These are phyloP conservation scores for Enoplosus armatus DNA, from an alignment of 2,797 vertebrate species.

Conservation along the genomic window DNA sequence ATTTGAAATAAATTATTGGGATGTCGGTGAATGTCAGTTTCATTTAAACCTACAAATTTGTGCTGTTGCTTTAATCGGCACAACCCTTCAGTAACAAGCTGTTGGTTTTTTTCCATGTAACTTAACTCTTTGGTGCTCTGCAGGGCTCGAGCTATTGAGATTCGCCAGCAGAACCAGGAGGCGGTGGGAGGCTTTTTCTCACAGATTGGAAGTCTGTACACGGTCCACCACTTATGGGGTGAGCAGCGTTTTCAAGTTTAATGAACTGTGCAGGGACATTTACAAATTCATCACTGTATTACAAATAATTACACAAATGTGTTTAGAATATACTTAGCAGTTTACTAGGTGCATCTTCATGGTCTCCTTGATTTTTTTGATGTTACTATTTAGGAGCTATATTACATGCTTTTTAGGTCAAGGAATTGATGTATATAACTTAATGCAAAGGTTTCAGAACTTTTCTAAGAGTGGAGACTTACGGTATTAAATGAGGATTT, in stretches of 20 bases:
- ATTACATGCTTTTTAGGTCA: background rate
- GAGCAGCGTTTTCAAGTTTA: constrained; percentile 52
- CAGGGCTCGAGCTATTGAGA: constrained; percentile 95
- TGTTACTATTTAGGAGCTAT: constrained; percentile 1
- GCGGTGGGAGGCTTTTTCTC: constrained; percentile 97
- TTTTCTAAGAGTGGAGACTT: background rate
- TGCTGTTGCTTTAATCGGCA: constrained; percentile 4
- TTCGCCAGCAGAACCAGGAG: constrained; percentile 92
- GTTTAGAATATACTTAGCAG: background rate
- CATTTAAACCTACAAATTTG: constrained; percentile 1
- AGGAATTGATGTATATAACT: background rate
- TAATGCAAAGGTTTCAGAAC: background rate
- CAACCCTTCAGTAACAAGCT: background rate
- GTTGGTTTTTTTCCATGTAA: background rate
- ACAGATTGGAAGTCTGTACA: constrained; percentile 95
- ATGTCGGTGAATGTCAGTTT: constrained; percentile 7
- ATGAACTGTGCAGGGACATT: background rate
- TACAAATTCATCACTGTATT: background rate
- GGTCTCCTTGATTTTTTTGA: background rate
- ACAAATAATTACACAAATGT: background rate
- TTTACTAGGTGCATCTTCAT: background rate
- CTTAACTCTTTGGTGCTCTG: constrained; percentile 27
- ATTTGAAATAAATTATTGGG: constrained; percentile 31
- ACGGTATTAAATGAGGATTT: background rate
- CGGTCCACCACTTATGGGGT: constrained; percentile 98